Evolutionary conservation across 1,140 invertebrate species (phyloP).

Genomic region (Leguminivora glycinivorella): DNA sequence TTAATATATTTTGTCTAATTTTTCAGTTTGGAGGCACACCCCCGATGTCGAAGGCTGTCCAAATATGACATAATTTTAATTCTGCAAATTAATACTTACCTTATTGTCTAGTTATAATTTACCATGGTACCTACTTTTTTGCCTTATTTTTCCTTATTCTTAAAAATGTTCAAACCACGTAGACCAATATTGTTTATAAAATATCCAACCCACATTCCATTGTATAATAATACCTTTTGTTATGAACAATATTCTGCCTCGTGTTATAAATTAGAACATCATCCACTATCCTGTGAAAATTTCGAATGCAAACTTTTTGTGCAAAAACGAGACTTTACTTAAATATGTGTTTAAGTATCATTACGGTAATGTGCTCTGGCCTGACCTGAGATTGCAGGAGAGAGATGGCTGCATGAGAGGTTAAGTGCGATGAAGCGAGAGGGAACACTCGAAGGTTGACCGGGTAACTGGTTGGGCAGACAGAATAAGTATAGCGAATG

Average conservation of each 20-base stretch:
- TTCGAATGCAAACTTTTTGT: conserved; percentile 59
- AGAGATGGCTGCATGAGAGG: conserved; percentile 44
- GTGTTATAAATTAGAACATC: neutral
- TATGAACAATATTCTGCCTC: neutral
- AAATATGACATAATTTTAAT: conserved; percentile 24
- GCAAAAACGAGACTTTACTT: conserved; percentile 73
- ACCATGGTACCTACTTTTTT: no score
- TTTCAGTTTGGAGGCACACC: conserved; percentile 61
- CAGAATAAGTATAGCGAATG: conserved; percentile 71
- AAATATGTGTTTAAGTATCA: conserved; percentile 78
- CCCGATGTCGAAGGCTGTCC: conserved; percentile 60
- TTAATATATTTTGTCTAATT: conserved; percentile 24
- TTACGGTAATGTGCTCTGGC: conserved; percentile 69
- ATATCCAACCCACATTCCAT: no score
- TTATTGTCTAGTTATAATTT: neutral
- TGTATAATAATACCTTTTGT: neutral
- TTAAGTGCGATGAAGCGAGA: conserved; percentile 46
- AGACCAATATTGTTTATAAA: no score
- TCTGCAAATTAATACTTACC: neutral
- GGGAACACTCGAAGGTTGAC: conserved; percentile 60
- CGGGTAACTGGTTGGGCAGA: conserved; percentile 74
- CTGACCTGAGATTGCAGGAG: conserved; percentile 64
- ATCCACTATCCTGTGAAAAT: conserved; percentile 32
- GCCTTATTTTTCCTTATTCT: no score
- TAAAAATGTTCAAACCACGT: no score